Evolutionary conservation across 2,888 invertebrate genomes (phyloP), one percentile per base, ranked within the genome.

Genomic region (Sarcophaga variegata): DNA sequence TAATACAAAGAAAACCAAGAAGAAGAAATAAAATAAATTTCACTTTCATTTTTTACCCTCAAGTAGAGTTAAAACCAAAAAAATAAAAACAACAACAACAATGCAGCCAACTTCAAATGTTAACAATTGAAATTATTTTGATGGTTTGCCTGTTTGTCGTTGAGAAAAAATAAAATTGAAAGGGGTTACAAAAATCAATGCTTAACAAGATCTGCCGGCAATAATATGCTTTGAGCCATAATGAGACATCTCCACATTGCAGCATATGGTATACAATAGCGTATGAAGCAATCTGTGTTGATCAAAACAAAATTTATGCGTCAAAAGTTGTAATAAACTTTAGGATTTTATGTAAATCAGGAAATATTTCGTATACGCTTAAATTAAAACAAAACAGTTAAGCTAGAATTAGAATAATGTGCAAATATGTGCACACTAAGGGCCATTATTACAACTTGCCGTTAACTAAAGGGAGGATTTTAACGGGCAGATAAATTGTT

Each of bases 281-380:
- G 20, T 75, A 27, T 64, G 20, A 59, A 66, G 17, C 37, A 71
- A 69, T 62, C 64, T 83, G 79, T 17, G 63, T 75, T 75, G 74
- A 59, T 47, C 64, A 6, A 79, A 64, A 74, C 6, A 37, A 37
- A 70, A 84, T 70, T 80, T 70, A 84, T 83, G 64, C 4, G 17
- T 45, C 70, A 22, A 59, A 64, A 63, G 49, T 45, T 49, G 47
- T 22, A 75, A 87, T 81, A 87, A 87, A 87, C 60, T 70, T 64
- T 37, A 64, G 54, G 75, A 81, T 87, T 87, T 87, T 87, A 87
- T 84, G 75, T 76, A 81, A 87, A 84, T 87, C 84, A 81, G 84
- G 79, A 87, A 87, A 81, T 87, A 64, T 60, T 54, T 54, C 37
- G 8, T 37, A 37, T 37, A 37, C 37, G 10, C 37, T 37, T 8